Conservation (phyloP, 1,140 invertebrate species). For the Caenorhabditis inopinata region DNA sequence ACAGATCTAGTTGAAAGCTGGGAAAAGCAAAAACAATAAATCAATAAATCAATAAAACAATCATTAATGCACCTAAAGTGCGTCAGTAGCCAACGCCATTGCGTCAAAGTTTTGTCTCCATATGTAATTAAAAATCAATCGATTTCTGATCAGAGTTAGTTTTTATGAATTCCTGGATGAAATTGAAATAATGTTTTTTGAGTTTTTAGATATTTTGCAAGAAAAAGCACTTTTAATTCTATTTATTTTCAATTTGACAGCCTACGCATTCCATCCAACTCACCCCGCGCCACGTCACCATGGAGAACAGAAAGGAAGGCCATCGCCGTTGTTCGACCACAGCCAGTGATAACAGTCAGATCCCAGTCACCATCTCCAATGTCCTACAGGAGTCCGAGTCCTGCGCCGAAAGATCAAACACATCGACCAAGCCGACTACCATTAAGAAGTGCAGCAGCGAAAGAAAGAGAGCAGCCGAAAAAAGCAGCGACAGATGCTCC, state of each 20-base stretch:
- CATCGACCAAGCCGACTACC: constrained; percentile 50
- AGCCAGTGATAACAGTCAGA: constrained; percentile 30
- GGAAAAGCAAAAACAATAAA: no score
- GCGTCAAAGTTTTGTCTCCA: no score
- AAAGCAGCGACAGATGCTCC: constrained; percentile 3
- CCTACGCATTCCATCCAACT: not conserved
- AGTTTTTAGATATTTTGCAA: no score
- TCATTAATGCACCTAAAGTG: no score
- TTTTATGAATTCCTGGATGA: no score
- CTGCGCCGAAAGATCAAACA: not conserved
- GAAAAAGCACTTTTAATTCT: no score
- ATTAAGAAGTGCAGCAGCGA: constrained; percentile 14
- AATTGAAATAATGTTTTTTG: no score
- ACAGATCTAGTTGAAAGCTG: no score
- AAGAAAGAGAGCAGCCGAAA: not conserved
- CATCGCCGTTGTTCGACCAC: constrained; percentile 33
- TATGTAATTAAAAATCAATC: no score
- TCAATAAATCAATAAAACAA: no score
- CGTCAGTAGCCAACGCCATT: no score
- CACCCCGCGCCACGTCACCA: constrained; percentile 21
- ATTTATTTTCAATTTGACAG: not conserved
- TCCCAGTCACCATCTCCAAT: constrained; percentile 1
- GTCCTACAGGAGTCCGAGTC: not conserved
- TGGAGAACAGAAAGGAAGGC: constrained; percentile 25
- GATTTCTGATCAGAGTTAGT: no score